Base-by-base conservation (phyloP, 2,797 vertebrate species). In the Phalanger gymnotis region DNA sequence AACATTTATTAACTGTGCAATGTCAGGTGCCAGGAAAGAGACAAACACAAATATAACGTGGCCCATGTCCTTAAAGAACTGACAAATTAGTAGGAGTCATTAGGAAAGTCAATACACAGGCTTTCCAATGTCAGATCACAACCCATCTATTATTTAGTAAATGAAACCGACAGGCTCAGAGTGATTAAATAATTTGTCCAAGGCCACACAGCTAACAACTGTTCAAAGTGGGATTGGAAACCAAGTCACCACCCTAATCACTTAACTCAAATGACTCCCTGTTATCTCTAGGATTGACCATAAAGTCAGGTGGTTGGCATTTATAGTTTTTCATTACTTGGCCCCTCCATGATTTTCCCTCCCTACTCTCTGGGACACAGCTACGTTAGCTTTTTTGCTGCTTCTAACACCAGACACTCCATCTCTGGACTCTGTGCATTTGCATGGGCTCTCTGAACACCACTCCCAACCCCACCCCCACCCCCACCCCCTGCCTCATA, bases 161-260 rank as follows among this genome's bases (percentile, higher is more conserved):
- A 97, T 90, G 34, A 95, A 94, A 16, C 14, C n/a, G 34, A 66
- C 34, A 66, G 30, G 95, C 54, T 13, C 51, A 52, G 92, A 94
- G 81, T 91, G 30, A 66, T 92, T 56, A 96, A 96, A 95, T 57
- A 47, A 95, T 73, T 95, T 96, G 81, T 56, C 90, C 58, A 93
- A 91, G 92, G 91, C 30, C 91, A 93, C 89, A 90, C 31, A 97
- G 56, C 53, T 61, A 40, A 66, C 14, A 66, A 19, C 13, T n/a
- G 11, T 66, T 19, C 13, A 11, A 66, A 31, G 14, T n/a, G 61
- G 34, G 61, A 66, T 19, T 66, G 34, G 14, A 66, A 66, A 66
- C 31, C 14, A 66, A n/a, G 34, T 66, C 34, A 66, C 34, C 31
- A 5, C 34, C 34, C 61, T n/a, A 66, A 66, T 66, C 4, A 19